phyloP scores from a whole-genome alignment of 2,797 vertebrate species.

The Myotis planiceps region DNA sequence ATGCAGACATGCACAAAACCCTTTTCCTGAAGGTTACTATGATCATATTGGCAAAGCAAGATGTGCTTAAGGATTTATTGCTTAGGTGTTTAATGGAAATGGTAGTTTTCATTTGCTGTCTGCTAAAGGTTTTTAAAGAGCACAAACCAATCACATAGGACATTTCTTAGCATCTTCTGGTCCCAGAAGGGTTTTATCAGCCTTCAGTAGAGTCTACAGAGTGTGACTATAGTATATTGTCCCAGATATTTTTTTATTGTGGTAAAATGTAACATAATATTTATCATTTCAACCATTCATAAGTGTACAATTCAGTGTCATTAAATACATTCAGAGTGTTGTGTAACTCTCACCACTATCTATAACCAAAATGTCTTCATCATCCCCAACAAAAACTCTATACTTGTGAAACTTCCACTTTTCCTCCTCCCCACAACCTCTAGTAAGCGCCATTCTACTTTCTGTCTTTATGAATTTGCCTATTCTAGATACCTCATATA shows the following conservation, averaged over 20 bases:
- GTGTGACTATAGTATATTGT: background rate
- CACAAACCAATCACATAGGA: background rate
- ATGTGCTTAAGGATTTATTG: background rate
- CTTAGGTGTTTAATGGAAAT: background rate
- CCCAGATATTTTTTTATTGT: background rate
- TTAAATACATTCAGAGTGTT: background rate
- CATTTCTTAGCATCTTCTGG: background rate
- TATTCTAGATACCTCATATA: background rate
- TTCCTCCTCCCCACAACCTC: background rate
- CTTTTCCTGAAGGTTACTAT: background rate
- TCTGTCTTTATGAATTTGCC: background rate
- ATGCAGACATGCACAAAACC: background rate
- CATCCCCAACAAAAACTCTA: background rate
- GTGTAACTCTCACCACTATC: background rate
- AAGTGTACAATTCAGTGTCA: background rate
- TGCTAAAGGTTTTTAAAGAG: background rate
- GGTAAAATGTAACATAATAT: background rate
- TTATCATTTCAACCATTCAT: background rate
- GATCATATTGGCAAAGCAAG: background rate
- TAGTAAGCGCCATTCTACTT: background rate
- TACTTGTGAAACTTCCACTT: background rate
- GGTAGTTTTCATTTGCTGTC: background rate
- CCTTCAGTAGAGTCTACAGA: background rate
- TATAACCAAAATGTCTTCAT: background rate
- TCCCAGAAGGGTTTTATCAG: background rate